These are phyloP conservation scores for Amiota communis DNA, from an alignment of 2,888 invertebrate genomes.

Conservation along the genomic window DNA sequence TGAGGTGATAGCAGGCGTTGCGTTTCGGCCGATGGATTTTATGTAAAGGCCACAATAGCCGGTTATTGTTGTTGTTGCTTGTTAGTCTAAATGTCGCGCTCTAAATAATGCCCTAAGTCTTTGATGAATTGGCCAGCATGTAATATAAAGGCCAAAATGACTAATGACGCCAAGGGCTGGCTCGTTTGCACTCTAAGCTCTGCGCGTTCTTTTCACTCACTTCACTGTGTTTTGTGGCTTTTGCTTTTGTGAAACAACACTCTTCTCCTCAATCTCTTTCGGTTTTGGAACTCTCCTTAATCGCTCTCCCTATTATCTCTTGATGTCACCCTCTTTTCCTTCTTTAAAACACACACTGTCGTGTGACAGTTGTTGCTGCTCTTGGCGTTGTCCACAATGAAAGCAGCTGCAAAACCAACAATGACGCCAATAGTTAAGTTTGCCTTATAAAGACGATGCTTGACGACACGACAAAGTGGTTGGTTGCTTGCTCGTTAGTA, in stretches of 20 bases:
- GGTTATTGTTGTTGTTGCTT: constrained; percentile 6
- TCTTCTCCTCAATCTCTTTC: too few species aligned
- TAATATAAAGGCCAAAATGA: constrained; percentile 7
- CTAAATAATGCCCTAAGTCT: not conserved
- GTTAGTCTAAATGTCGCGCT: constrained; percentile 2
- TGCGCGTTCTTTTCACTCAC: too few species aligned
- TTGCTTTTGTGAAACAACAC: too few species aligned
- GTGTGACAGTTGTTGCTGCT: not conserved
- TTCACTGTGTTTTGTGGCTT: too few species aligned
- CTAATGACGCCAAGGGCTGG: not conserved
- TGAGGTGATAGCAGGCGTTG: not conserved
- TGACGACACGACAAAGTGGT: constrained; percentile 1
- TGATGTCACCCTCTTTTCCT: too few species aligned
- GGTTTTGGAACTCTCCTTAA: too few species aligned
- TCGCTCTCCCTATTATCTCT: too few species aligned
- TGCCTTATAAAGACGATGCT: not conserved
- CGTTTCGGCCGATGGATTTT: not conserved
- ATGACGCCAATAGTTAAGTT: not conserved
- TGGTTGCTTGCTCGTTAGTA: not conserved
- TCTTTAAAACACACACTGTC: not conserved
- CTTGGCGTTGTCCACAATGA: not conserved
- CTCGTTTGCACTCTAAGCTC: too few species aligned
- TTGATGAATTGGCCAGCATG: not conserved
- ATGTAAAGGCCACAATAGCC: not conserved
- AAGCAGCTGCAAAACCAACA: constrained; percentile 17